A percentile compares a stretch with the other conserved stretches of the same genome.
Evolutionary conservation across 2,888 invertebrate species (phyloP).

Genomic region (Tromatobia lineatoria): DNA sequence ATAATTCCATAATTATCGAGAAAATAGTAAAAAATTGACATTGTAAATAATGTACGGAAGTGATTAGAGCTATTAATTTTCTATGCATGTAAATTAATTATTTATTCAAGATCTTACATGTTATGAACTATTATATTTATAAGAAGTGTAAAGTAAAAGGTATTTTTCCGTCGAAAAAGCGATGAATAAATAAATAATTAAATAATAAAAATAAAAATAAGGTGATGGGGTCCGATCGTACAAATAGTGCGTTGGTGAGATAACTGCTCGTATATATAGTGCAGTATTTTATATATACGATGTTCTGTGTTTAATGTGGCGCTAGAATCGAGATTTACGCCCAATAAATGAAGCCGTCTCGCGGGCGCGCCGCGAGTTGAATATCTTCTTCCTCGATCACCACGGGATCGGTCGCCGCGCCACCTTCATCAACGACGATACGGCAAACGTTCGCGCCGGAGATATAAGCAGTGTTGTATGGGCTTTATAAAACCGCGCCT

Average conservation of each 20-base stretch:
- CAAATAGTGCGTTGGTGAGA: conserved; percentile 22
- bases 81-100: too few species aligned
- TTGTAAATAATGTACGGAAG: too few species aligned
- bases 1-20: too few species aligned
- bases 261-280: conserved; percentile 42
- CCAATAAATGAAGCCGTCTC: conserved; percentile 78
- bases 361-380: conserved; percentile 60
- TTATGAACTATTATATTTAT: too few species aligned
- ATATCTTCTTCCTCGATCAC: conserved; percentile 77
- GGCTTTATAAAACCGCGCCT: conserved; percentile 60
- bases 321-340: conserved; percentile 76
- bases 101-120: too few species aligned
- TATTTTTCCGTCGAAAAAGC: too few species aligned
- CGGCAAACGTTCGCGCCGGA: conserved; percentile 1
- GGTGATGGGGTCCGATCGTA: too few species aligned
- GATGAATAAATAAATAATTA: too few species aligned
- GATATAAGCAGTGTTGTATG: conserved; percentile 10
- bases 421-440: conserved; percentile 60
- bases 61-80: too few species aligned
- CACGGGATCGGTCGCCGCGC: conserved; percentile 68
- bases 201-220: too few species aligned
- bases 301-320: conserved; percentile 65
- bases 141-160: too few species aligned
- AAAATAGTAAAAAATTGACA: too few species aligned
- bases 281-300: conserved; percentile 53